phyloP scores from a whole-genome alignment of 2,888 invertebrate genomes.

The Pocota personata region DNA sequence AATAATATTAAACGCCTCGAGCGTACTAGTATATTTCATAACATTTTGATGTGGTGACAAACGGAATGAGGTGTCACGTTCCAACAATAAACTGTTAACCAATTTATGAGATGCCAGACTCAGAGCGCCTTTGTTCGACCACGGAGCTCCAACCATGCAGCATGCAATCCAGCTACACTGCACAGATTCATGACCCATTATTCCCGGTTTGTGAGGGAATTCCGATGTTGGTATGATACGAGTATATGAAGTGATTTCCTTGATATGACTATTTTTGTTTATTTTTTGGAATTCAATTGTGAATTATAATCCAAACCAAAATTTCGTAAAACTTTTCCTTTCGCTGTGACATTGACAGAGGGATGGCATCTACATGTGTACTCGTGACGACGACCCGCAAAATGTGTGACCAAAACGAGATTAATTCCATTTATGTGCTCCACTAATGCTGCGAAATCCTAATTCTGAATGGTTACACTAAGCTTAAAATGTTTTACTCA shows the following conservation, averaged over 20 bases:
- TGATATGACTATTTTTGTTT: neutral
- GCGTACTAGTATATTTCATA: neutral
- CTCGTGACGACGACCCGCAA: neutral
- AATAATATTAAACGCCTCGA: neutral
- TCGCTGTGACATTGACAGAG: neutral
- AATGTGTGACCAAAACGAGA: slow-evolving; percentile 23
- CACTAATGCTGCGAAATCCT: slow-evolving; percentile 13
- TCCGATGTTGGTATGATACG: neutral
- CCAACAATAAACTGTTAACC: slow-evolving; percentile 12
- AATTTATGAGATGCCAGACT: slow-evolving; percentile 1
- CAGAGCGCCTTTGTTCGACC: neutral
- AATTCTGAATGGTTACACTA: slow-evolving; percentile 4
- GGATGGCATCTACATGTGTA: too few relatives aligned
- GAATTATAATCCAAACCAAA: neutral
- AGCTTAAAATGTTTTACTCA: slow-evolving; percentile 18
- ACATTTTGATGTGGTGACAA: slow-evolving; percentile 16
- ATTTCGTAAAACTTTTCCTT: neutral
- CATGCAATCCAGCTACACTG: neutral
- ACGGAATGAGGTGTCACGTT: slow-evolving; percentile 26
- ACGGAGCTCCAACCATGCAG: neutral
- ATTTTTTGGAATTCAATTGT: neutral
- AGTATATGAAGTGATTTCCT: neutral
- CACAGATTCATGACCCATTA: slow-evolving; percentile 5
- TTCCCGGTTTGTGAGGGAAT: neutral
- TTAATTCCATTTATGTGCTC: slow-evolving; percentile 31